A percentile compares a stretch with the other conserved stretches of the same genome.
Evolutionary conservation across 2,888 invertebrate species (phyloP).

Genomic region (Parasteatoda lunata): DNA sequence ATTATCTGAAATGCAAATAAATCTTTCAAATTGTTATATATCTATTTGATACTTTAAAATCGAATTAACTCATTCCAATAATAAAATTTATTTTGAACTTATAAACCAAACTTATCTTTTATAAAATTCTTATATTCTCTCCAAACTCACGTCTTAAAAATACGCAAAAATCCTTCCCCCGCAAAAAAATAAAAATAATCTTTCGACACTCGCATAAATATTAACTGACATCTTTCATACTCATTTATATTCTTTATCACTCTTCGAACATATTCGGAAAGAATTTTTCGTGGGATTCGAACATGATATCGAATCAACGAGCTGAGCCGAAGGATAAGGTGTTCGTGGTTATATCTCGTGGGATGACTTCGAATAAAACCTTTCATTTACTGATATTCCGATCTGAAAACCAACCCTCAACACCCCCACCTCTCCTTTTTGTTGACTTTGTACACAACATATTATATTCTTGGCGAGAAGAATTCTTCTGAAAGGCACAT

Average conservation of each 20-base stretch:
- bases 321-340: background rate
- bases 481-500: background rate
- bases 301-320: background rate
- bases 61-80: too few species aligned
- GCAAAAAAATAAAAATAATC: background rate
- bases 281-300: background rate
- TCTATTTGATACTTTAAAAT: too few species aligned
- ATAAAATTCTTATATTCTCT: too few species aligned
- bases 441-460: too few species aligned
- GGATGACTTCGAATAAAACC: conserved; percentile 1
- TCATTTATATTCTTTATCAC: background rate
- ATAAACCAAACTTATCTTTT: too few species aligned
- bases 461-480: background rate
- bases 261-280: background rate
- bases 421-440: background rate
- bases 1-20: too few species aligned
- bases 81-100: too few species aligned
- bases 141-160: too few species aligned
- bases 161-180: background rate
- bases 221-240: background rate
- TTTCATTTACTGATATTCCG: conserved; percentile 3
- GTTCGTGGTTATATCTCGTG: background rate
- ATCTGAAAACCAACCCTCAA: background rate
- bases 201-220: background rate
- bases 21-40: too few species aligned